Base-by-base conservation (phyloP, 2,797 vertebrate species). In the Choloepus didactylus region DNA sequence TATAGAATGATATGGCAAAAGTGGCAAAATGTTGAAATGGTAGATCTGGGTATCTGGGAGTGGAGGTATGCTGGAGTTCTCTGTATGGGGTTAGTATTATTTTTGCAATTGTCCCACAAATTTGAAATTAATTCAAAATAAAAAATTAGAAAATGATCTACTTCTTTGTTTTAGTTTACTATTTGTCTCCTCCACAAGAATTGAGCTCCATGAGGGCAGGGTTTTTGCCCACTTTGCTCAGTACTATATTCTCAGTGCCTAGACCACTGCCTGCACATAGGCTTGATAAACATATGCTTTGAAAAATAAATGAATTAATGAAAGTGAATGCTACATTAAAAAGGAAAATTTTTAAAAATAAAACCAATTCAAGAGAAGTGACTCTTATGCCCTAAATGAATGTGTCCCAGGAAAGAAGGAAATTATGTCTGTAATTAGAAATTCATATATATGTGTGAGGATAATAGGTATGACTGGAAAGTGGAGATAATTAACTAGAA, bases 361-460 rank as follows among this genome's bases (percentile, higher is more conserved):
- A 21, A 85, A 11, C 11, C 59, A 79, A 56, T 35, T 79, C 21
- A 56, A 91, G 19, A 81, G n/a, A 95, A 95, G 66, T 70, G 16
- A 35, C 21, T 75, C 12, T 35, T 87, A 19, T 15, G 27, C 19
- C 41, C 56, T 70, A 89, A 62, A 31, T 87, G 21, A 75, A 54
- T 66, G 23, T 75, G 11, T 10, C 21, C 21, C 27, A 73, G 23
- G 25, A 38, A 70, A 90, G 31, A 81, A 92, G 14, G 23, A 76
- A 89, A 67, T 46, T 67, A 6, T 46, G 25, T n/a, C 70, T 60
- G 31, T 64, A 35, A 67, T 67, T 60, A 67, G 59, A 64, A 88
- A 75, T 70, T 46, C 80, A 5, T 31, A 75, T 80, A 80, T 85
- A 85, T 38, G n/a, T 64, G 16, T 84, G 29, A 72, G 27, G 4